These are phyloP conservation scores for Rousettus leschenaultii DNA, from an alignment of 2,113 vertebrate species.

Conservation along the genomic window DNA sequence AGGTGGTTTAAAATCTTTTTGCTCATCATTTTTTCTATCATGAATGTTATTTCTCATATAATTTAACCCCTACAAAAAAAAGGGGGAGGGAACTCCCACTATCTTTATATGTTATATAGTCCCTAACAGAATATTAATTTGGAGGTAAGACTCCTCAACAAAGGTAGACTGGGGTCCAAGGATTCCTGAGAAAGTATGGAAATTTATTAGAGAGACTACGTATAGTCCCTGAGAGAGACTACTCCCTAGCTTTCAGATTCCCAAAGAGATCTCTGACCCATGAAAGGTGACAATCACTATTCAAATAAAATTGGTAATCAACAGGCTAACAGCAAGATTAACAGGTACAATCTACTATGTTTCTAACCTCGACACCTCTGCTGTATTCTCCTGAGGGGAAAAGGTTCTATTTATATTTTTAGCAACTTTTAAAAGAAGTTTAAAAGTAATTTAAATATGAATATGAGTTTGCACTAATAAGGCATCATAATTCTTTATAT, in stretches of 20 bases:
- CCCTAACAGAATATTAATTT: background rate
- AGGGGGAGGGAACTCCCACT: background rate
- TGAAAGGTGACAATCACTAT: background rate
- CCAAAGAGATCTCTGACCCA: background rate
- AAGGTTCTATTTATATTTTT: background rate
- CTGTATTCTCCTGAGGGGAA: background rate
- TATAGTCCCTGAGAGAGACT: background rate
- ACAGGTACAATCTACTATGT: background rate
- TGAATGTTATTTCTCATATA: background rate
- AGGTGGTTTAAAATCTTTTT: background rate
- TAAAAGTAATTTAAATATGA: background rate
- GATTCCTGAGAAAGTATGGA: background rate
- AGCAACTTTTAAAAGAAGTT: background rate
- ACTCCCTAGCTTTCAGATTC: background rate
- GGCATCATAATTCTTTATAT: background rate
- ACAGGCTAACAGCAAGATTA: background rate
- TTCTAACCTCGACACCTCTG: background rate
- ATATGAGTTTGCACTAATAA: background rate
- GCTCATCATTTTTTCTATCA: background rate
- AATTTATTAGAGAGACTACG: background rate
- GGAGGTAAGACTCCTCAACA: background rate
- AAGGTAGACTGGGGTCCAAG: background rate
- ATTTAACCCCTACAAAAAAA: background rate
- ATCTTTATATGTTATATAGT: background rate
- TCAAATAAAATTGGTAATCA: conserved; percentile 3